Conservation (phyloP, 2,113 vertebrate species). For the Clarias batrachus region DNA sequence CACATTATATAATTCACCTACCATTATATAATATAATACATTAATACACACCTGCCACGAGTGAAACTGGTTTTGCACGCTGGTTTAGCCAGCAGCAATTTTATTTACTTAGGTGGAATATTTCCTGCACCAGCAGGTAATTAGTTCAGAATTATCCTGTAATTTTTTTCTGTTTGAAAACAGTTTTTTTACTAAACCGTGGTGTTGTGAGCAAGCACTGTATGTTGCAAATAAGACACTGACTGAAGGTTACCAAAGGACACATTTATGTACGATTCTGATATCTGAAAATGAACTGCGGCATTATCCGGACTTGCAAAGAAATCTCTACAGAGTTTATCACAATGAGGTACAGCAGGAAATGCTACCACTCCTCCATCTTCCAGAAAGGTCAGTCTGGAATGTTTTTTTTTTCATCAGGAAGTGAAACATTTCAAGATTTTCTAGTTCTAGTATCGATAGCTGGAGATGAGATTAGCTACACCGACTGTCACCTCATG, state of each 20-base stretch:
- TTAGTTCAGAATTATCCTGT: neutral
- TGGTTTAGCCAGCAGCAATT: neutral
- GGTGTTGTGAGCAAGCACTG: too few species aligned
- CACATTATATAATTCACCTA: neutral
- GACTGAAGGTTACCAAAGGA: too few species aligned
- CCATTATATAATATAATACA: neutral
- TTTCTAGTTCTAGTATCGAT: conserved; percentile 3
- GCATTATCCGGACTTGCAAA: too few species aligned
- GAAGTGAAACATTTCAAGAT: neutral
- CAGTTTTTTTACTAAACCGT: too few species aligned
- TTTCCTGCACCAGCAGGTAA: neutral
- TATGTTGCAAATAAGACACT: too few species aligned
- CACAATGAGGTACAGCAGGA: neutral
- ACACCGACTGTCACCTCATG: neutral
- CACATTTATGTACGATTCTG: too few species aligned
- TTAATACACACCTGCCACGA: neutral
- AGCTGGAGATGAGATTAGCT: neutral
- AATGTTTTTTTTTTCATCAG: neutral
- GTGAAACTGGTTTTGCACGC: neutral
- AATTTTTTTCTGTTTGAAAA: neutral
- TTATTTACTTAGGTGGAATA: neutral
- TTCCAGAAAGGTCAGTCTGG: neutral
- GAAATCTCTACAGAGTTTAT: neutral
- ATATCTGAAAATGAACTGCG: too few species aligned
- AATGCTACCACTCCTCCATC: neutral